These are phyloP conservation scores for Nebria ingens DNA, from an alignment of 1,140 invertebrate genomes.

Conservation along the genomic window DNA sequence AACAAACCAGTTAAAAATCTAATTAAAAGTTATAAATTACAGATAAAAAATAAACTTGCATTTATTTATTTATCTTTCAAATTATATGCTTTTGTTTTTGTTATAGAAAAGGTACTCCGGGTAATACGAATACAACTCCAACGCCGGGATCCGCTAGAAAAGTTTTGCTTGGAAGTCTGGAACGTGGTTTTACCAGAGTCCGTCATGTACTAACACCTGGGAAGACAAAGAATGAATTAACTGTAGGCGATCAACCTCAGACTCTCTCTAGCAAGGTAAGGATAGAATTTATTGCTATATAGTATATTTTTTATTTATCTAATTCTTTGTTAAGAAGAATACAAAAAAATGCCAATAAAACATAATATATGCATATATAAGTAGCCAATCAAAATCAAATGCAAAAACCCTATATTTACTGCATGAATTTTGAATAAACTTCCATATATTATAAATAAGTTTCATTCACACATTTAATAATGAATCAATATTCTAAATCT, in stretches of 20 bases:
- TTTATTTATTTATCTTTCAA: too few relatives aligned
- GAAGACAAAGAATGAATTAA: slow-evolving; percentile 30
- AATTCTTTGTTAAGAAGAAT: neutral
- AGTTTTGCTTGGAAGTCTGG: slow-evolving; percentile 58
- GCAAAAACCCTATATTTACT: too few relatives aligned
- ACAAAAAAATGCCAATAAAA: neutral
- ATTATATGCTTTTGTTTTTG: too few relatives aligned
- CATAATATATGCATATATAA: too few relatives aligned
- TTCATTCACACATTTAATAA: too few relatives aligned
- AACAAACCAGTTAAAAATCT: too few relatives aligned
- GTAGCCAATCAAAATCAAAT: too few relatives aligned
- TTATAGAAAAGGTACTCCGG: slow-evolving; percentile 16
- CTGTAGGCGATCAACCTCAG: neutral
- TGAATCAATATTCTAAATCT: too few relatives aligned
- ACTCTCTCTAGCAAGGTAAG: slow-evolving; percentile 39
- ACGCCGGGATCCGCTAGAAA: slow-evolving; percentile 46
- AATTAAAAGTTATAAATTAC: too few relatives aligned
- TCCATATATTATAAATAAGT: too few relatives aligned
- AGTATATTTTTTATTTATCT: neutral
- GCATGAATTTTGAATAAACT: too few relatives aligned
- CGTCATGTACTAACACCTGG: slow-evolving; percentile 59
- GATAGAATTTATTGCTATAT: neutral
- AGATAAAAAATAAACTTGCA: too few relatives aligned
- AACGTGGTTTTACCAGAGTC: slow-evolving; percentile 56
- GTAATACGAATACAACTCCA: slow-evolving; percentile 13